Conservation (phyloP, 2,797 vertebrate genomes). For the Crocodylus rhombifer region DNA sequence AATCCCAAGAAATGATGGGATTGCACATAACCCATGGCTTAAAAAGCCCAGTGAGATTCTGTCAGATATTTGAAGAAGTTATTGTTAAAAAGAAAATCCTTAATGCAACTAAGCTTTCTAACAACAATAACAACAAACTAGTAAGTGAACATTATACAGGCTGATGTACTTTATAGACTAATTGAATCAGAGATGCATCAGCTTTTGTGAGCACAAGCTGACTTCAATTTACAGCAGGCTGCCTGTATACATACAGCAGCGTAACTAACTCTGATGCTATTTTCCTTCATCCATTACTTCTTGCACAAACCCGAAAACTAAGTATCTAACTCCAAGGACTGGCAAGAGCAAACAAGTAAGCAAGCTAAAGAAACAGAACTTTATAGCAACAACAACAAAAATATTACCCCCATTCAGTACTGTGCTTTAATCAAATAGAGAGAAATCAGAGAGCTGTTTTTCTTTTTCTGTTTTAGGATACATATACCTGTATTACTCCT, state of each 20-base stretch:
- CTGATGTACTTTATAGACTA: too few relatives aligned
- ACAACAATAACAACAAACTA: too few relatives aligned
- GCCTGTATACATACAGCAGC: neutral
- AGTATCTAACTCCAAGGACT: too few relatives aligned
- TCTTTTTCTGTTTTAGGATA: neutral
- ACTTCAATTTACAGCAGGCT: too few relatives aligned
- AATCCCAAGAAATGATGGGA: neutral
- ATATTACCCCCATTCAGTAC: rapidly evolving
- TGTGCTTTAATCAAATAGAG: neutral
- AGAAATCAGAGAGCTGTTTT: neutral
- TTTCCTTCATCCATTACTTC: neutral
- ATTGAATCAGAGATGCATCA: too few relatives aligned
- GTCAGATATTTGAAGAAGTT: neutral
- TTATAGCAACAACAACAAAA: neutral
- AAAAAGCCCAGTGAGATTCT: neutral
- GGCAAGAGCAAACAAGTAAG: neutral
- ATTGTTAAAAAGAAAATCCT: rapidly evolving
- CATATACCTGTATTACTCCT: neutral
- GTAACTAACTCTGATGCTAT: neutral
- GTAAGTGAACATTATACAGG: too few relatives aligned
- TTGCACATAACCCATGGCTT: rapidly evolving
- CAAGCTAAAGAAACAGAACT: neutral
- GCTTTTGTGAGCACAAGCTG: too few relatives aligned
- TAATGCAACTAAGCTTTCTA: neutral
- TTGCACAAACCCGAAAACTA: neutral